Evolutionary conservation across 1,140 invertebrate genomes (phyloP), one percentile per base, ranked within the genome.

Genomic region (Drosophila kepulauana): DNA sequence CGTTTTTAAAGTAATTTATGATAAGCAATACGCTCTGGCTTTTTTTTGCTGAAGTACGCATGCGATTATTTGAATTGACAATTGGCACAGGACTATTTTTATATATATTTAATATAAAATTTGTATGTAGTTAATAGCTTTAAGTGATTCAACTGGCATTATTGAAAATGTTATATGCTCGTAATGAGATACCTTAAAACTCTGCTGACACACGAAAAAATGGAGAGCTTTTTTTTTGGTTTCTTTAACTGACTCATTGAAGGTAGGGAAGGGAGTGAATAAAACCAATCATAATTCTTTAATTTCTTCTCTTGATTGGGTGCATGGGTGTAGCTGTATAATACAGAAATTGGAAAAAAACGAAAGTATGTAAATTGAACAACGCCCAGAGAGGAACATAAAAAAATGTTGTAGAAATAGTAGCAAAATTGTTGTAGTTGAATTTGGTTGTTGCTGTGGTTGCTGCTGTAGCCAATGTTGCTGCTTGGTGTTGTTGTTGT

Each of bases 331-430:
- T 43, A 4, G n/a, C 41, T 13, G 41, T 4, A 10, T 11, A 43
- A 43, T 43, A 43, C 41, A 6, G 11, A 13, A n/a, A 13, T 43
- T 25, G 57, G 20, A 25, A 69, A 57, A 45, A 75, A 75, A 69
- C 69, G 57, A 57, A 70, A 69, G 58, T 38, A 38, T 38, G 35
- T 62, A 63, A 69, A 69, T 69, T 75, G 72, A 75, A 63, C 56
- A 54, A 52, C 63, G 64, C 48, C 54, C 66, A 51, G 33, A 43
- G 15, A 72, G 33, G 25, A 57, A 13, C 1, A 51, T 10, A 46
- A 46, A 66, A 15, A 61, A 64, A 65, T n/a, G 3, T 25, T 30
- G 49, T 46, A 38, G 52, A 20, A 58, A 58, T 64, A 35, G 46
- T 59, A 16, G 38, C 5, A 54, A 70, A 51, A 52, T 48, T 35